Percentiles rank a stretch among this genome's conserved stretches.
These are phyloP conservation scores for Sebastes jordani DNA, from an alignment of 2,797 vertebrate species.

Conservation along the genomic window DNA sequence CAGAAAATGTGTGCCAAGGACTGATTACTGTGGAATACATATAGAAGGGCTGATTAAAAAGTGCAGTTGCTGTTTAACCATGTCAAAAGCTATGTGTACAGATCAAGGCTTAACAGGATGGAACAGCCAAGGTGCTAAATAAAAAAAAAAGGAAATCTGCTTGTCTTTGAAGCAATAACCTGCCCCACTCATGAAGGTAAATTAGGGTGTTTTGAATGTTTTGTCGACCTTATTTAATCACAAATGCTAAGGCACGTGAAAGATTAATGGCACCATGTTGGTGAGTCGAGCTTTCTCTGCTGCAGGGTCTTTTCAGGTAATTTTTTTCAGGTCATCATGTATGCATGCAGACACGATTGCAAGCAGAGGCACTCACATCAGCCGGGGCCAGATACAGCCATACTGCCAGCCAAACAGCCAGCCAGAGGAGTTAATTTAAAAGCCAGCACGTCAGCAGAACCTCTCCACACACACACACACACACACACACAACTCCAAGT, in stretches of 20 bases:
- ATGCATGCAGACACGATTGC: conserved; percentile 38
- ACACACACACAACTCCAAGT: conserved; percentile 41
- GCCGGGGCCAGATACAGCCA: conserved; percentile 45
- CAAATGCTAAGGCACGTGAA: neutral
- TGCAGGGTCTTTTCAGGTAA: neutral
- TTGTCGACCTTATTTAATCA: neutral
- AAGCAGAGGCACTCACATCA: conserved; percentile 27
- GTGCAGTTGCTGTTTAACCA: neutral
- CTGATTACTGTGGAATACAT: neutral
- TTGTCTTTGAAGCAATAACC: neutral
- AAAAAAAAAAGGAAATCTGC: neutral
- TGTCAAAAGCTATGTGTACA: neutral
- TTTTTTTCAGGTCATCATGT: conserved; percentile 26
- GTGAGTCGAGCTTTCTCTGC: neutral
- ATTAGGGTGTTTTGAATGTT: neutral
- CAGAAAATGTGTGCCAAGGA: neutral
- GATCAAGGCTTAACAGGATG: neutral
- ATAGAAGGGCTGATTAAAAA: neutral
- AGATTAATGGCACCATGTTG: neutral
- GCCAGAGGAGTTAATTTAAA: conserved; percentile 76
- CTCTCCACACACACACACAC: conserved; percentile 17
- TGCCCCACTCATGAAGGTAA: neutral
- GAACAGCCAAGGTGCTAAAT: neutral
- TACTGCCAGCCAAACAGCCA: conserved; percentile 49
- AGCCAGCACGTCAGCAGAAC: conserved; percentile 79